Evolutionary conservation across 2,888 invertebrate species (phyloP).

Genomic region (Oxyscelio sp.): DNA sequence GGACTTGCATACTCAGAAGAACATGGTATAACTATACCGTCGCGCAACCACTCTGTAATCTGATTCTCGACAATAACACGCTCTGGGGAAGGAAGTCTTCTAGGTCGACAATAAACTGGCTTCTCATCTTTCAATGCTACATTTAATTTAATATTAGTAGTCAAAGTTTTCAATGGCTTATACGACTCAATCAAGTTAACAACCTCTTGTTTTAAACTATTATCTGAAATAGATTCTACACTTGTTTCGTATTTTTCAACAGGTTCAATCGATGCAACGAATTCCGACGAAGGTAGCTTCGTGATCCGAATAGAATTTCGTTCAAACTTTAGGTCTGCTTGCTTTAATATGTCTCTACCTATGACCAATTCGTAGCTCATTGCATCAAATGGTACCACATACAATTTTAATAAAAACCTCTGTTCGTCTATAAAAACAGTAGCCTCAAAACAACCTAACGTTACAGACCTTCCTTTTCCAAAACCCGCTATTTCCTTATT

Average conservation of each 20-base stretch:
- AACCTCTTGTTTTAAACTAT: background rate
- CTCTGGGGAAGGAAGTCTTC: conserved; percentile 1
- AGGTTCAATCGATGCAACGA: background rate
- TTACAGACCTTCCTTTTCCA: conserved; percentile 22
- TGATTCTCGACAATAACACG: background rate
- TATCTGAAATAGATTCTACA: background rate
- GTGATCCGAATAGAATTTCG: background rate
- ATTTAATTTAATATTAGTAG: conserved; percentile 1
- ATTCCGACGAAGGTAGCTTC: background rate
- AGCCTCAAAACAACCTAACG: conserved; percentile 18
- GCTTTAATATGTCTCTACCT: conserved; percentile 22
- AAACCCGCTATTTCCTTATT: background rate
- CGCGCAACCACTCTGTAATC: background rate
- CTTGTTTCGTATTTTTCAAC: background rate
- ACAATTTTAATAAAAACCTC: conserved; percentile 11
- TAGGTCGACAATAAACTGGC: conserved; percentile 13
- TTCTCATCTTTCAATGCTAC: conserved; percentile 17
- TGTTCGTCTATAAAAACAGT: conserved; percentile 20
- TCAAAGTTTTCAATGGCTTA: conserved; percentile 9
- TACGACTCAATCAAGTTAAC: background rate
- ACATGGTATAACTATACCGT: background rate
- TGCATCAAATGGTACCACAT: conserved; percentile 32
- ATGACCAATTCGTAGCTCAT: conserved; percentile 27
- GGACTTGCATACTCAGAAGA: background rate
- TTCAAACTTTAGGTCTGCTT: conserved; percentile 18